Percentiles rank a stretch among this genome's conserved stretches.
Evolutionary conservation across 2,888 invertebrate genomes (phyloP).

Genomic region (Luperina nickerlii): DNA sequence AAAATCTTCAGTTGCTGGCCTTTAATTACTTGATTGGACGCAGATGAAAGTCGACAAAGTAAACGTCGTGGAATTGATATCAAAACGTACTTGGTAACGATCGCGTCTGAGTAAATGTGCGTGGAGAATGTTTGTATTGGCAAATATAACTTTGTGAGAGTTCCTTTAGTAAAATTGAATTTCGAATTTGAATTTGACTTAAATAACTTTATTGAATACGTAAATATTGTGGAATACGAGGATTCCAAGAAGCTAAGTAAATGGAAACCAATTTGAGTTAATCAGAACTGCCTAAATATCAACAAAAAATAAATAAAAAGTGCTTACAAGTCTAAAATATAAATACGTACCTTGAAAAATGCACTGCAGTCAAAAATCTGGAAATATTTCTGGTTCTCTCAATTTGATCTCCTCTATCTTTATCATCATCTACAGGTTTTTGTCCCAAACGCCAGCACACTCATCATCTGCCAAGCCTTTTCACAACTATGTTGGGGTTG

Average conservation of each 20-base stretch:
- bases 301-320: neutral
- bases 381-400: neutral
- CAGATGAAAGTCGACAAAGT: conserved; percentile 33
- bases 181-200: neutral
- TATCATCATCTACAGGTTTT: neutral
- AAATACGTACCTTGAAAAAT: neutral
- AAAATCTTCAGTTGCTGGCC: neutral
- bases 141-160: conserved; percentile 10
- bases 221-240: neutral
- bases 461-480: too few species aligned
- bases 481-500: too few species aligned
- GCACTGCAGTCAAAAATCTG: neutral
- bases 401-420: neutral
- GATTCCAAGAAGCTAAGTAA: neutral
- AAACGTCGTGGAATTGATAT: conserved; percentile 31
- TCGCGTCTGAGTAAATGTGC: conserved; percentile 1
- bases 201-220: neutral
- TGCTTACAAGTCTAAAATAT: too few species aligned
- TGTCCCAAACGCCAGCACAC: neutral
- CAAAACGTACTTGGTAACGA: conserved; percentile 13
- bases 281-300: neutral
- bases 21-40: conserved; percentile 54
- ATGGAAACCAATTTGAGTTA: neutral
- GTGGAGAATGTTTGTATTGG: conserved; percentile 9
- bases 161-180: neutral